phyloP scores from a whole-genome alignment of 2,888 invertebrate genomes.

The Drosophila phalerata region DNA sequence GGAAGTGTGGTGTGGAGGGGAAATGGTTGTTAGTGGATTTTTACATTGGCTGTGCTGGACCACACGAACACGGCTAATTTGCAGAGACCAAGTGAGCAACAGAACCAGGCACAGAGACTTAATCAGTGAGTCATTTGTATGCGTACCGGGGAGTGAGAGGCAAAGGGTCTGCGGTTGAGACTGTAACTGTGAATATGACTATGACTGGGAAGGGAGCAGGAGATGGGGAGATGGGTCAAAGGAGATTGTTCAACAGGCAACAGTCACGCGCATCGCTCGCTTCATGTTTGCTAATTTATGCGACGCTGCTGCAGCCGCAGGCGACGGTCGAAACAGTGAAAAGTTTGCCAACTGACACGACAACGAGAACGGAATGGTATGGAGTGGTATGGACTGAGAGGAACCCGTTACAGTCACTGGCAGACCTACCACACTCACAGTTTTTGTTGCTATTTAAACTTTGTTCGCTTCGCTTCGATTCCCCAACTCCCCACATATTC shows the following conservation, averaged over 20 bases:
- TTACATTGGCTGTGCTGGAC: conserved; percentile 38
- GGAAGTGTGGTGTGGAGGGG: not conserved
- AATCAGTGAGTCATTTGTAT: conserved; percentile 73
- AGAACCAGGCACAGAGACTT: conserved; percentile 41
- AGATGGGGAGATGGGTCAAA: conserved; percentile 14
- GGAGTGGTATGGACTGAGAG: not conserved
- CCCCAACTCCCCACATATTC: conserved; percentile 21
- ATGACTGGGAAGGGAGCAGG: not conserved
- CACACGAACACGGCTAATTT: conserved; percentile 68
- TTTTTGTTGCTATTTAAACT: conserved; percentile 64
- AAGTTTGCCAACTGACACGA: conserved; percentile 62
- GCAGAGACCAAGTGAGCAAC: conserved; percentile 27
- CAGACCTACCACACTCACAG: conserved; percentile 31
- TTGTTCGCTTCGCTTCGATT: conserved; percentile 39
- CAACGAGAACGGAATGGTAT: conserved; percentile 15
- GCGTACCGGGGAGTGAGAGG: conserved; percentile 3
- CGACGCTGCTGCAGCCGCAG: conserved; percentile 61
- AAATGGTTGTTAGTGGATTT: conserved; percentile 22
- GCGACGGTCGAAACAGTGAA: conserved; percentile 48
- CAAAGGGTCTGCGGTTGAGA: not conserved
- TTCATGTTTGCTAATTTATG: conserved; percentile 79
- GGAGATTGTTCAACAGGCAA: conserved; percentile 31
- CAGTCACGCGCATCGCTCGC: conserved; percentile 59
- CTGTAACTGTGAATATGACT: not conserved
- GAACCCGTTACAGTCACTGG: not conserved